A percentile compares a stretch with the other conserved stretches of the same genome.
Conservation (phyloP, 1,140 invertebrate genomes). For the Psilanteris sp. region DNA sequence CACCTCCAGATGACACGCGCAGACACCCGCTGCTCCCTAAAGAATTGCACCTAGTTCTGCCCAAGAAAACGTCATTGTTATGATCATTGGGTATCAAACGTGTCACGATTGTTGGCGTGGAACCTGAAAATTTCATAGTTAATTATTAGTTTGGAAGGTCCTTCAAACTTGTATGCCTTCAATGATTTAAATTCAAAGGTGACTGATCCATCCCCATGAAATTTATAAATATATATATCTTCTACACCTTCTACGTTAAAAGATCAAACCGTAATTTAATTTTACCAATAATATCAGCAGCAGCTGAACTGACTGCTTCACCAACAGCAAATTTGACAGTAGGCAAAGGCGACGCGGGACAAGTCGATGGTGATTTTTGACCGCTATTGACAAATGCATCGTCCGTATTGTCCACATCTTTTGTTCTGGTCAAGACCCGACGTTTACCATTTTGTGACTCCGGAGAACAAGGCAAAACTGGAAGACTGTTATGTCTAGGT, state of each 20-base stretch:
- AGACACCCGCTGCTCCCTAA: conserved; percentile 69
- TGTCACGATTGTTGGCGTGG: conserved; percentile 46
- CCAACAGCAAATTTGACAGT: conserved; percentile 85
- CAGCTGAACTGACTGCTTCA: conserved; percentile 82
- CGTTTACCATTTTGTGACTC: conserved; percentile 36
- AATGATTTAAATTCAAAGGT: too few relatives aligned
- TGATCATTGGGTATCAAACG: conserved; percentile 59
- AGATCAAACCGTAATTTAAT: too few relatives aligned
- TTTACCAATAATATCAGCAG: conserved; percentile 61
- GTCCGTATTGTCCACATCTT: conserved; percentile 49
- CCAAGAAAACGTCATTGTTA: conserved; percentile 42
- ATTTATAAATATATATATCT: too few relatives aligned
- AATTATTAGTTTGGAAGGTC: too few relatives aligned
- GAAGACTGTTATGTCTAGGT: conserved; percentile 76
- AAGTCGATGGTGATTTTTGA: conserved; percentile 72
- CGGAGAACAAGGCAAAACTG: conserved; percentile 65
- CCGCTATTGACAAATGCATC: conserved; percentile 20
- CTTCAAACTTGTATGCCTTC: too few relatives aligned
- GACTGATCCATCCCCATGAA: too few relatives aligned
- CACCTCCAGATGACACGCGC: conserved; percentile 42
- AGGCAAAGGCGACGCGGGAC: conserved; percentile 75
- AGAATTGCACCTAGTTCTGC: conserved; percentile 75
- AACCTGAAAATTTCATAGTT: conserved; percentile 45
- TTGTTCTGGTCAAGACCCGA: conserved; percentile 4
- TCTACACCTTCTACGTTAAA: too few relatives aligned